A percentile compares a stretch with the other conserved stretches of the same genome.
Evolutionary conservation across 2,113 vertebrate genomes (phyloP).

Genomic region (Aramus guarauna): DNA sequence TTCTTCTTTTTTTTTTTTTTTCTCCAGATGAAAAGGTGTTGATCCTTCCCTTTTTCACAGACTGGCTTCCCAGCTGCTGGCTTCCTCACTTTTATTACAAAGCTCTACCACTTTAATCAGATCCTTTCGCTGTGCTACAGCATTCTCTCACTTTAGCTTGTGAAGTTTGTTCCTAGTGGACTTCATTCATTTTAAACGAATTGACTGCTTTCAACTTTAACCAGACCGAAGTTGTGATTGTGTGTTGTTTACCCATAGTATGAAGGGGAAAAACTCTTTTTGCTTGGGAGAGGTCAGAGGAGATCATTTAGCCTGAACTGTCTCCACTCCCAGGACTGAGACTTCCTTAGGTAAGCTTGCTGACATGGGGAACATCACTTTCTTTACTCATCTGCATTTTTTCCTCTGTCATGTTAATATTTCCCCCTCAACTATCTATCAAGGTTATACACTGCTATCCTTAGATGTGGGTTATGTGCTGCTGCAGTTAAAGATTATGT

Average conservation of each 20-base stretch:
- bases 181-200: slow-evolving; percentile 49
- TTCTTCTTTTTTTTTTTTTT: not conserved
- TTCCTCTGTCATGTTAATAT: not conserved
- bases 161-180: slow-evolving; percentile 29
- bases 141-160: not conserved
- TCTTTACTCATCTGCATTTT: not conserved
- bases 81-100: slow-evolving; percentile 37
- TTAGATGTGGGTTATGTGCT: not conserved
- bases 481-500: not conserved
- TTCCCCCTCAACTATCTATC: not conserved
- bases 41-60: not conserved
- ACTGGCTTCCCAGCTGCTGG: slow-evolving; percentile 38
- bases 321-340: not conserved
- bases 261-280: slow-evolving; percentile 5
- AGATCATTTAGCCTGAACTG: not conserved
- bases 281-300: slow-evolving; percentile 7
- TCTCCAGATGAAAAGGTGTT: not conserved
- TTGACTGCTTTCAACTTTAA: slow-evolving; percentile 28
- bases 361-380: not conserved
- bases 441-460: not conserved
- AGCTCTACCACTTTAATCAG: slow-evolving; percentile 41
- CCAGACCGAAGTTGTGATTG: slow-evolving; percentile 20
- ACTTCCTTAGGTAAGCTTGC: not conserved
- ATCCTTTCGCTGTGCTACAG: slow-evolving; percentile 44
- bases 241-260: slow-evolving; percentile 42